Evolutionary conservation across 2,797 vertebrate genomes (phyloP).

Genomic region (Rhinophrynus dorsalis): DNA sequence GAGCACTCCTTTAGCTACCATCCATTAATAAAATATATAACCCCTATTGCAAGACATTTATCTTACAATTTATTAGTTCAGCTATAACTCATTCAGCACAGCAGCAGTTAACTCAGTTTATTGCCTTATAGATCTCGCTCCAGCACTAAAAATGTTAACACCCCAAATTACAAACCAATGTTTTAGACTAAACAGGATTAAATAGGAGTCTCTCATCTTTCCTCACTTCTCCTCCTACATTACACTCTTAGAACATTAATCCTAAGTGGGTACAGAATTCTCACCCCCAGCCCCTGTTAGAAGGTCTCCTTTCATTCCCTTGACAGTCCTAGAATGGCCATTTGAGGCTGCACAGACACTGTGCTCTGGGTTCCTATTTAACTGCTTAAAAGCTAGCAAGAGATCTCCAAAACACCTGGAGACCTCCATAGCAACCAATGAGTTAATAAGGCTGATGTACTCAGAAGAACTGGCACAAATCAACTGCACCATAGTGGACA

Average conservation of each 20-base stretch:
- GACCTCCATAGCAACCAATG: no score
- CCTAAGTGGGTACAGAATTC: neutral
- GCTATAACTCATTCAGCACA: neutral
- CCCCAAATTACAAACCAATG: neutral
- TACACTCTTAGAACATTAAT: slow-evolving; percentile 12
- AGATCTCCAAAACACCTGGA: no score
- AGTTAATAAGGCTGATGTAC: no score
- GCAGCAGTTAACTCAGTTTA: neutral
- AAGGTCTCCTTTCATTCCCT: neutral
- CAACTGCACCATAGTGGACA: no score
- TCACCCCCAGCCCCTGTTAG: neutral
- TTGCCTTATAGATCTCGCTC: neutral
- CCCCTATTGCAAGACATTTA: no score
- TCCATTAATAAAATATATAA: no score
- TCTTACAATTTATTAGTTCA: no score
- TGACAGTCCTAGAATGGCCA: neutral
- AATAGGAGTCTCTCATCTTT: neutral
- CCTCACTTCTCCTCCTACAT: neutral
- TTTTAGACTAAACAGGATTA: slow-evolving; percentile 31
- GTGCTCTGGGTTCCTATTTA: neutral
- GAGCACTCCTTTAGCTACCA: no score
- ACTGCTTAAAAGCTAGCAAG: no score
- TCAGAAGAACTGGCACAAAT: no score
- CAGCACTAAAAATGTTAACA: neutral
- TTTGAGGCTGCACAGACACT: neutral